Conservation (phyloP, 2,888 invertebrate genomes). For the Nomada flava region DNA sequence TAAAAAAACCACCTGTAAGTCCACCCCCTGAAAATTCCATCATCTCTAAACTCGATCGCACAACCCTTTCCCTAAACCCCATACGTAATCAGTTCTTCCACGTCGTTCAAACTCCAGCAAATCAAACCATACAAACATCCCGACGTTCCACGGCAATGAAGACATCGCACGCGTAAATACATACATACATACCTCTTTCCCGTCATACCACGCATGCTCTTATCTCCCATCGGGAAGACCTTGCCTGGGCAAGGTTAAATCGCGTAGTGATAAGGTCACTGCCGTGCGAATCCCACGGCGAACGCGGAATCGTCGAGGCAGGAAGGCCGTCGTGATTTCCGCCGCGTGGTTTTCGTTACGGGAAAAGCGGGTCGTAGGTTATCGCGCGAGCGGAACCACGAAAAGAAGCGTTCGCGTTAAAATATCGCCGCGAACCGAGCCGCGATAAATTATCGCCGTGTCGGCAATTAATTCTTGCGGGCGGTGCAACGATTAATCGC, state of each 20-base stretch:
- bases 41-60: no score
- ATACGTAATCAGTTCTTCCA: no score
- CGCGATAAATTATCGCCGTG: slow-evolving; percentile 65
- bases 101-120: not conserved
- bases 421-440: slow-evolving; percentile 60
- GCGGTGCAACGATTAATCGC: slow-evolving; percentile 65
- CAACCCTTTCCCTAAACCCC: no score
- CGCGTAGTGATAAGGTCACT: slow-evolving; percentile 41
- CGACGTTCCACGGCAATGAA: slow-evolving; percentile 27
- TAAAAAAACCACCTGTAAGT: no score
- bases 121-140: not conserved
- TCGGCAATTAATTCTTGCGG: slow-evolving; percentile 67
- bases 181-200: not conserved
- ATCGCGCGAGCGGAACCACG: slow-evolving; percentile 55
- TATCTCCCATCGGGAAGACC: slow-evolving; percentile 38
- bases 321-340: slow-evolving; percentile 24
- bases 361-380: slow-evolving; percentile 59
- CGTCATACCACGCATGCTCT: slow-evolving; percentile 1
- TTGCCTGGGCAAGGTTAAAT: slow-evolving; percentile 26
- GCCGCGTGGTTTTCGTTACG: slow-evolving; percentile 22
- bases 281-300: slow-evolving; percentile 27
- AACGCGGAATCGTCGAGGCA: not conserved
- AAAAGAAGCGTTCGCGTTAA: slow-evolving; percentile 60
- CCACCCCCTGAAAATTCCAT: no score
- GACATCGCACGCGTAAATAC: slow-evolving; percentile 35